These are phyloP conservation scores for Brassicogethes aeneus DNA, from an alignment of 2,888 invertebrate genomes.

Conservation along the genomic window DNA sequence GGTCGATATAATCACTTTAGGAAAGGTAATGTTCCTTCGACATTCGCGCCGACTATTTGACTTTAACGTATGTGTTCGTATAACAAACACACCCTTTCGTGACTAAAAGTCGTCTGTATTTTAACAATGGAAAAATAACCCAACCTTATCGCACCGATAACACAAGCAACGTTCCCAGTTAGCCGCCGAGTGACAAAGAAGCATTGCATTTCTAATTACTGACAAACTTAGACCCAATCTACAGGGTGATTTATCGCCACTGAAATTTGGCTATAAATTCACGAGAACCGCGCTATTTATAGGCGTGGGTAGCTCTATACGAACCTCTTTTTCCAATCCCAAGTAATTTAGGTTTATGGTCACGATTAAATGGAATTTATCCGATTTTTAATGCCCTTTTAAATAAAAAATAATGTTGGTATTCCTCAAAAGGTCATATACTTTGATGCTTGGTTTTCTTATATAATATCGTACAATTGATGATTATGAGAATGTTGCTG, in stretches of 20 bases:
- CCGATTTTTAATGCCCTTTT: no score
- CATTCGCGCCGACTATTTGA: background rate
- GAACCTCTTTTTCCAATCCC: no score
- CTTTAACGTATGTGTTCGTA: slow-evolving; percentile 4
- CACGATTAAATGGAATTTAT: no score
- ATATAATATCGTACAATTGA: no score
- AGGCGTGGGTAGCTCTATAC: no score
- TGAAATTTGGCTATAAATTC: background rate
- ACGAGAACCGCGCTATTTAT: background rate
- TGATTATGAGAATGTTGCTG: no score
- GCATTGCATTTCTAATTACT: slow-evolving; percentile 1
- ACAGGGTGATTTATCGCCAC: slow-evolving; percentile 2
- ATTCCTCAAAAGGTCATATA: no score
- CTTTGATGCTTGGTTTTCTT: no score
- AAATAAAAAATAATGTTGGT: no score
- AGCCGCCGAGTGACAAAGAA: background rate
- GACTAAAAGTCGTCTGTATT: slow-evolving; percentile 2
- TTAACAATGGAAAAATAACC: slow-evolving; percentile 5
- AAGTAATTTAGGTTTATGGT: no score
- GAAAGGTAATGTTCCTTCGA: background rate
- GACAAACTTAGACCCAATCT: background rate
- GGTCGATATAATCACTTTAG: background rate
- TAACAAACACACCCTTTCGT: slow-evolving; percentile 3
- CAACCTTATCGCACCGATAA: slow-evolving; percentile 4
- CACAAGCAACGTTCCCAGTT: slow-evolving; percentile 1